These are phyloP conservation scores for Irena cyanogastra DNA, from an alignment of 2,113 vertebrate genomes.

Conservation along the genomic window DNA sequence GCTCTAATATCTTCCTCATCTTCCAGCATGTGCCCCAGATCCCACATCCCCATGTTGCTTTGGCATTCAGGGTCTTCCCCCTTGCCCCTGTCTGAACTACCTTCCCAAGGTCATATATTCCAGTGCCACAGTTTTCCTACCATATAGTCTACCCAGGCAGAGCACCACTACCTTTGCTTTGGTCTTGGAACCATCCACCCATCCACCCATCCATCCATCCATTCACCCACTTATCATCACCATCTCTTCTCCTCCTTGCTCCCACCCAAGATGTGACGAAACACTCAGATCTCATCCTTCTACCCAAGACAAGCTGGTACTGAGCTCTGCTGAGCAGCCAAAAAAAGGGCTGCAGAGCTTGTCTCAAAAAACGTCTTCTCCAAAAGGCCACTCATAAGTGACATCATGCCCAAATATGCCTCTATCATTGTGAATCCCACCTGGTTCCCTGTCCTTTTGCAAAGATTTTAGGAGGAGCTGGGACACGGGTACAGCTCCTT, in stretches of 20 bases:
- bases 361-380: not conserved
- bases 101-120: not conserved
- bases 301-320: not conserved
- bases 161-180: not conserved
- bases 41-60: not conserved
- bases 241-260: not conserved
- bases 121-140: not conserved
- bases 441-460: not conserved
- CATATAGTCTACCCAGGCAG: not conserved
- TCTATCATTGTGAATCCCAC: accelerated
- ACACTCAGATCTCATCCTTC: not conserved
- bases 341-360: not conserved
- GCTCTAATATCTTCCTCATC: not conserved
- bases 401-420: too few relatives aligned
- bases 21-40: not conserved
- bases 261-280: not conserved
- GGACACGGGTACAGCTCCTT: not conserved
- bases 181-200: not conserved
- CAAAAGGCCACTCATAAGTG: not conserved
- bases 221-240: not conserved
- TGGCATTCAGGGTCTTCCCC: not conserved
- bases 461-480: not conserved
- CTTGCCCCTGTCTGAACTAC: not conserved
- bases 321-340: not conserved
- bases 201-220: not conserved